phyloP scores from a whole-genome alignment of 2,797 vertebrate species.

The Chlorospingus semifuscus region DNA sequence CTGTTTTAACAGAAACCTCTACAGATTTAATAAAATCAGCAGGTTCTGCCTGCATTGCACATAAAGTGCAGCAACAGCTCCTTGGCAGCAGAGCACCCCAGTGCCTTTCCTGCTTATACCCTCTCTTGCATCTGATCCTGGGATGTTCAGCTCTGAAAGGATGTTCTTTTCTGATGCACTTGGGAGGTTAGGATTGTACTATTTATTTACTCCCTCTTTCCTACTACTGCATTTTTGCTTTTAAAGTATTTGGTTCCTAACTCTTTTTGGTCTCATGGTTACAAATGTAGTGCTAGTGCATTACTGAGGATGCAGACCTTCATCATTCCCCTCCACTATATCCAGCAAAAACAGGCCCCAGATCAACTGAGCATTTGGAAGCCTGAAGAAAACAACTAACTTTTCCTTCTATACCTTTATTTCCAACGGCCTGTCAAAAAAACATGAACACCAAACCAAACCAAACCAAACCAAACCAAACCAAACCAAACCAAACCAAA shows the following conservation, averaged over 20 bases:
- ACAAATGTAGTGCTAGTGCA: background rate
- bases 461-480: background rate
- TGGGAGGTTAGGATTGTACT: background rate
- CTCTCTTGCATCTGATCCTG: background rate
- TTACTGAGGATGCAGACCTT: background rate
- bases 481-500: background rate
- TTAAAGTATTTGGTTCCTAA: background rate
- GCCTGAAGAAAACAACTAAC: background rate
- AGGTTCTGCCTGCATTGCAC: background rate
- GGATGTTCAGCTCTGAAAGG: background rate
- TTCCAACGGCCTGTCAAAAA: background rate
- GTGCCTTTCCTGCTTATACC: background rate
- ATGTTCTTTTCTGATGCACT: background rate
- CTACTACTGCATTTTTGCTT: background rate
- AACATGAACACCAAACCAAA: background rate
- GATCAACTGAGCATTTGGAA: background rate
- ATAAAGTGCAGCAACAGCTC: fast-evolving
- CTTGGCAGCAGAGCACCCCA: background rate
- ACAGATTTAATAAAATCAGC: background rate
- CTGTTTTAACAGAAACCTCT: background rate
- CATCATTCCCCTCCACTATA: background rate
- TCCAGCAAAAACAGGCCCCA: background rate
- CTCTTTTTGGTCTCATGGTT: background rate
- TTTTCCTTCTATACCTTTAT: background rate
- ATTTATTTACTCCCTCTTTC: background rate